Conservation (phyloP, 2,797 vertebrate genomes). For the Hybognathus amarus region DNA sequence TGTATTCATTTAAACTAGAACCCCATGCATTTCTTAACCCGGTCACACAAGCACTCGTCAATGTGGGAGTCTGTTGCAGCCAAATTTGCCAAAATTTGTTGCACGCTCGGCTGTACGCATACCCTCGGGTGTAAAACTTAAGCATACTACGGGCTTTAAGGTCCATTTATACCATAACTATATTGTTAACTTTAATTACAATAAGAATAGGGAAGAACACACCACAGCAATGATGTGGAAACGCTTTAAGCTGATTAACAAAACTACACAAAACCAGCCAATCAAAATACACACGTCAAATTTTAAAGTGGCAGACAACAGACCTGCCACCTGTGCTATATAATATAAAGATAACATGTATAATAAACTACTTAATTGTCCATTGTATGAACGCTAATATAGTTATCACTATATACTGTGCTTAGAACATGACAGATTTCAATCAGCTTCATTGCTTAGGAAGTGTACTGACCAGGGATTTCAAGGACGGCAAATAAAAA, state of each 20-base stretch:
- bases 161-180: not conserved
- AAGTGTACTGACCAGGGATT: not conserved
- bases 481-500: not conserved
- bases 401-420: not conserved
- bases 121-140: not conserved
- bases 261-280: not conserved
- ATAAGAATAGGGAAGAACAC: not conserved
- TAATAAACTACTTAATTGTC: not conserved
- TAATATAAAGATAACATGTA: not conserved
- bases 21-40: not conserved
- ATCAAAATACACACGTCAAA: not conserved
- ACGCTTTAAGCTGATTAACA: not conserved
- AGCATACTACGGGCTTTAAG: not conserved
- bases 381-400: not conserved
- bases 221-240: not conserved
- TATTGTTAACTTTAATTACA: too few species aligned
- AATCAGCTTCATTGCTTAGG: not conserved
- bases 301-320: not conserved
- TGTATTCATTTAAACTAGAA: not conserved
- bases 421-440: not conserved
- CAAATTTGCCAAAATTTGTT: not conserved
- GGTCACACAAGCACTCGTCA: not conserved
- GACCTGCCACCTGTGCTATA: not conserved
- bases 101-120: not conserved
- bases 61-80: not conserved